These are phyloP conservation scores for Anoplius nigerrimus DNA, from an alignment of 2,888 invertebrate species.

Conservation along the genomic window DNA sequence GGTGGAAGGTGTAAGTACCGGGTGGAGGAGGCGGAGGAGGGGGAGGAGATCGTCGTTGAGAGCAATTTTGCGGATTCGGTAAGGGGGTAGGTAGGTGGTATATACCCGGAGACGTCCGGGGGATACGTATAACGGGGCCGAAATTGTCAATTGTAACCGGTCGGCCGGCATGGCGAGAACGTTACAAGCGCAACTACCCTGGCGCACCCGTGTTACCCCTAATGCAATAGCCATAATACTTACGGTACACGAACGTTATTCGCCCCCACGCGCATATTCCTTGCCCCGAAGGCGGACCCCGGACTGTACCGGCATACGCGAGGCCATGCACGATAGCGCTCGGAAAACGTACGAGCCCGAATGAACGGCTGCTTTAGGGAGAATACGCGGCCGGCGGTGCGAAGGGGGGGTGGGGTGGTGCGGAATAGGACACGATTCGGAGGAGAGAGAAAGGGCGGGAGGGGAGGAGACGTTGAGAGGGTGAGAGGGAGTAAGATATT, in stretches of 20 bases:
- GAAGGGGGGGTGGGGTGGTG: background rate
- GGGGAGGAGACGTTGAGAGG: background rate
- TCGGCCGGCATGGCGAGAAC: conserved; percentile 31
- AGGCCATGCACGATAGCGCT: background rate
- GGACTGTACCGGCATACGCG: conserved; percentile 26
- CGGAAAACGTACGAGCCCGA: background rate
- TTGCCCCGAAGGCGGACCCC: conserved; percentile 22
- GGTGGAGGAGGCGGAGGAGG: no score
- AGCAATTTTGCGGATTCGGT: conserved; percentile 17
- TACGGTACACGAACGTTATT: conserved; percentile 38
- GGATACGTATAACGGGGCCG: conserved; percentile 3
- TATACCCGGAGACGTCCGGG: background rate
- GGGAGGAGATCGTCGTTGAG: conserved; percentile 39
- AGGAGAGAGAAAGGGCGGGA: background rate
- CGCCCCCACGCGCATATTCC: conserved; percentile 26
- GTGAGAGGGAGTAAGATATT: background rate
- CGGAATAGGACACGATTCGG: no score
- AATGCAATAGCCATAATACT: conserved; percentile 41
- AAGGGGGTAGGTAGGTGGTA: no score
- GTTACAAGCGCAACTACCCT: conserved; percentile 22
- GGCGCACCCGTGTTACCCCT: conserved; percentile 40
- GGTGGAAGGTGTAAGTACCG: no score
- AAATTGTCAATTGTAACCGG: conserved; percentile 46
- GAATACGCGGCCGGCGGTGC: background rate
- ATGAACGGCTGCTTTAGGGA: background rate